Evolutionary conservation across 2,888 invertebrate species (phyloP).

Genomic region (Heliconius ethilla): DNA sequence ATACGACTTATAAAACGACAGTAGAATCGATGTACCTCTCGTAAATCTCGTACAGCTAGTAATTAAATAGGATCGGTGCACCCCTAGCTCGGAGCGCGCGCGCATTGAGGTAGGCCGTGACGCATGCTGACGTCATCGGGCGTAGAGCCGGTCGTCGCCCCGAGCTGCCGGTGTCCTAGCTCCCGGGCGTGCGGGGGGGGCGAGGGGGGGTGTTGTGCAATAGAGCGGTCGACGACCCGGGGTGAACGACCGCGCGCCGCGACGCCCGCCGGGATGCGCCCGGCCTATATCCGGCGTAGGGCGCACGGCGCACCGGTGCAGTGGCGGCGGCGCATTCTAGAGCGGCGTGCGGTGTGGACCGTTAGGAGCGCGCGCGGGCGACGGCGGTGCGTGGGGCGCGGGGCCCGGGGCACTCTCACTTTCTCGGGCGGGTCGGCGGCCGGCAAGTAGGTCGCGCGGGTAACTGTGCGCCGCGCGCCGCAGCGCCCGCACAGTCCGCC

Average conservation of each 20-base stretch:
- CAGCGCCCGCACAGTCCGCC: constrained; percentile 80
- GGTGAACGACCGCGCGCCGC: constrained; percentile 78
- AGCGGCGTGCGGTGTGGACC: constrained; percentile 80
- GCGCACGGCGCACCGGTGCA: constrained; percentile 77
- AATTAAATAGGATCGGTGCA: constrained; percentile 71
- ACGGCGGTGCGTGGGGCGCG: constrained; percentile 51
- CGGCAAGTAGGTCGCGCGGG: constrained; percentile 89
- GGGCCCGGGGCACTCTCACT: constrained; percentile 81
- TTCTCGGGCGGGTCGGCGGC: constrained; percentile 86
- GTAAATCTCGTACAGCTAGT: constrained; percentile 47
- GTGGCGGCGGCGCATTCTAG: constrained; percentile 80
- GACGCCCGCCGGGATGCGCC: constrained; percentile 61
- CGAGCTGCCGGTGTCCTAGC: constrained; percentile 66
- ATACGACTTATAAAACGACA: not conserved
- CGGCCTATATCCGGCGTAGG: constrained; percentile 5
- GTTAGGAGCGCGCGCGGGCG: constrained; percentile 70
- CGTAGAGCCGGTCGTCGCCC: constrained; percentile 71
- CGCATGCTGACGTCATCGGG: constrained; percentile 77
- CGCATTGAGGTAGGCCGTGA: constrained; percentile 84
- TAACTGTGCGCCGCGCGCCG: constrained; percentile 83
- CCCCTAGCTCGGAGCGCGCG: constrained; percentile 79
- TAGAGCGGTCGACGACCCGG: constrained; percentile 79
- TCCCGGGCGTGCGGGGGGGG: constrained; percentile 60
- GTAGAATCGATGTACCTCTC: not conserved
- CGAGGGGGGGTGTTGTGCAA: constrained; percentile 70